phyloP scores from a whole-genome alignment of 2,113 vertebrate genomes.

The Hippocampus guttulatus region DNA sequence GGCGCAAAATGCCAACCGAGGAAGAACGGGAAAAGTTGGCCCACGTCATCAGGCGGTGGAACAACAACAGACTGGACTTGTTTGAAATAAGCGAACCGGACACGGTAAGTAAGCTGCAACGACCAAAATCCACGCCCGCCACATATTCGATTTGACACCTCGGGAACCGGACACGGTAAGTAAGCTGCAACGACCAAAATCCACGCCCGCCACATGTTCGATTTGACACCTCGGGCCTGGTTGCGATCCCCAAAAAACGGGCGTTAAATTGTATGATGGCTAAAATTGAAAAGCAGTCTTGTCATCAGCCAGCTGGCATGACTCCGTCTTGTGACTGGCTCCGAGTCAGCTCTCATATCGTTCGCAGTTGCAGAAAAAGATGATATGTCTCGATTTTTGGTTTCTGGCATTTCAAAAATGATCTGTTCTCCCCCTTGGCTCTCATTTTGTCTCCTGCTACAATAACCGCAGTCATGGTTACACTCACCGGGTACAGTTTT shows the following conservation, averaged over 20 bases:
- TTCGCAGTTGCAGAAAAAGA: no score
- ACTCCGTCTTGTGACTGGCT: no score
- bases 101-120: slow-evolving; percentile 71
- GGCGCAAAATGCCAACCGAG: slow-evolving; percentile 54
- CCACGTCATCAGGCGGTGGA: slow-evolving; percentile 85
- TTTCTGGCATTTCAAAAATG: no score
- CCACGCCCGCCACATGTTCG: not conserved
- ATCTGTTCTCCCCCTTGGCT: no score
- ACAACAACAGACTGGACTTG: slow-evolving; percentile 86
- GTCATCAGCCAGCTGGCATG: no score
- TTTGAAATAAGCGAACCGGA: slow-evolving; percentile 89
- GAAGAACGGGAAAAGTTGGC: slow-evolving; percentile 78
- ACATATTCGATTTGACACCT: not conserved
- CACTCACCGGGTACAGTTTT: no score
- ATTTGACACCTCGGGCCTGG: not conserved
- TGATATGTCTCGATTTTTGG: no score
- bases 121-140: not conserved
- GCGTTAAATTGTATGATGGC: not conserved
- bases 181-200: slow-evolving; percentile 25
- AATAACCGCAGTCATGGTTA: no score
- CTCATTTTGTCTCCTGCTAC: no score
- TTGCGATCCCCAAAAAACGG: not conserved
- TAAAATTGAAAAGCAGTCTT: not conserved
- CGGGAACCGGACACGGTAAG: slow-evolving; percentile 85
- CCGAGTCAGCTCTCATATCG: no score